Evolutionary conservation across 2,113 vertebrate species (phyloP), one percentile per base, ranked within the genome.

Genomic region (Salminus brasiliensis): DNA sequence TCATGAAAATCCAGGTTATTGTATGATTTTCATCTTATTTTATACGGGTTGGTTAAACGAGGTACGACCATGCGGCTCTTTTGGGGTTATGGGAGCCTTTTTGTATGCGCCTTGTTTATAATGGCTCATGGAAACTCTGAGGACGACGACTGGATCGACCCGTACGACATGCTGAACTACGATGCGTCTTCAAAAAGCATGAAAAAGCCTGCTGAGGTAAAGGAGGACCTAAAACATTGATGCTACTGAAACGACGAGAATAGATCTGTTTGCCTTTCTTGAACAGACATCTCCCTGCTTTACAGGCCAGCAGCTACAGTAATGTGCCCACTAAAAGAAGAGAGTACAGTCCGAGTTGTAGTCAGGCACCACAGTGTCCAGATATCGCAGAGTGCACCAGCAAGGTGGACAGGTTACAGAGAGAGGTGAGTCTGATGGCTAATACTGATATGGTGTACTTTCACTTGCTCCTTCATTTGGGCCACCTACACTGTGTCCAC

Each of bases 111-210:
- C 15, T 29, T 36, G 23, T 66, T 53, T 32, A 4, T 25, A 11
- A n/a, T 53, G 25, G 34, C 25, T 32, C 12, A 15, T 23, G 57
- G n/a, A 21, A 32, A 57, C 8, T 2, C 18, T 29, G 75, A 83
- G 0, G 27, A 90, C 21, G 78, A 85, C 4, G 90, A 86, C 4
- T 93, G 92, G 93, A 34, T 91, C 2, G 89, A 93, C 74, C 91
- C 92, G 0, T 88, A 85, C 5, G 91, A 93, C 49, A 92, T 93
- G 92, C 41, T 93, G 0, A 90, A 92, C 83, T 92, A 92, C 55
- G 92, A 93, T 10, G 2, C 88, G 0, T 74, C 62, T 25, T 68
- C 87, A 57, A 87, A 92, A 79, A 80, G 86, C 0, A 93, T 91
- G 93, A 88, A 72, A 67, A 90, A 89, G 9, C n/a, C 84, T 3